Evolutionary conservation across 2,797 vertebrate genomes (phyloP).

Genomic region (Leptodactylus fallax): DNA sequence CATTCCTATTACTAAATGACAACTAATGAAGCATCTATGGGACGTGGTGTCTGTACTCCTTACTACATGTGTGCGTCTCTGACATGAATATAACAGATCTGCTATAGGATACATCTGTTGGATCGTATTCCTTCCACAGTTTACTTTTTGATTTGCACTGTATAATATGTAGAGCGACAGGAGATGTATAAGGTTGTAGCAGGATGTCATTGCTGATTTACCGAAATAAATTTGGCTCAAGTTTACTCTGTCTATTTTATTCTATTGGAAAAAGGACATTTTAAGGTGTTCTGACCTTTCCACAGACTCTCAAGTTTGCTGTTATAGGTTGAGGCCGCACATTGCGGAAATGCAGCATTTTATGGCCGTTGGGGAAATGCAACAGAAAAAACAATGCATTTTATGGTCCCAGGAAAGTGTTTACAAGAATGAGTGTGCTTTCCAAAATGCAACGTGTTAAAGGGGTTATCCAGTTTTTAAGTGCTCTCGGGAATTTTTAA

Average conservation of each 20-base stretch:
- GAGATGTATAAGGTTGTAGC: slow-evolving; percentile 32
- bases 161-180: slow-evolving; percentile 13
- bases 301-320: too few species aligned
- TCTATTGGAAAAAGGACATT: background rate
- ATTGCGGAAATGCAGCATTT: too few species aligned
- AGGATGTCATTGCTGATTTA: slow-evolving; percentile 38
- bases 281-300: too few species aligned
- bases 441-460: too few species aligned
- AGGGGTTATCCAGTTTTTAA: too few species aligned
- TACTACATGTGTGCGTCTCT: background rate
- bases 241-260: slow-evolving; percentile 7
- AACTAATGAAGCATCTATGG: background rate
- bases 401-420: too few species aligned
- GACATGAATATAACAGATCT: background rate
- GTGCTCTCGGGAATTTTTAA: too few species aligned
- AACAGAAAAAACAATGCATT: too few species aligned
- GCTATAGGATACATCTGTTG: background rate
- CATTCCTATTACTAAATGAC: background rate
- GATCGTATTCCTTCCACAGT: slow-evolving; percentile 3
- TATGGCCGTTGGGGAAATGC: too few species aligned
- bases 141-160: background rate
- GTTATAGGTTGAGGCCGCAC: too few species aligned
- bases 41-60: background rate
- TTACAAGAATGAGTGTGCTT: too few species aligned
- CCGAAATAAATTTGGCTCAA: slow-evolving; percentile 40